Conservation (phyloP, 2,888 invertebrate genomes). For the Eretmocerus hayati region DNA sequence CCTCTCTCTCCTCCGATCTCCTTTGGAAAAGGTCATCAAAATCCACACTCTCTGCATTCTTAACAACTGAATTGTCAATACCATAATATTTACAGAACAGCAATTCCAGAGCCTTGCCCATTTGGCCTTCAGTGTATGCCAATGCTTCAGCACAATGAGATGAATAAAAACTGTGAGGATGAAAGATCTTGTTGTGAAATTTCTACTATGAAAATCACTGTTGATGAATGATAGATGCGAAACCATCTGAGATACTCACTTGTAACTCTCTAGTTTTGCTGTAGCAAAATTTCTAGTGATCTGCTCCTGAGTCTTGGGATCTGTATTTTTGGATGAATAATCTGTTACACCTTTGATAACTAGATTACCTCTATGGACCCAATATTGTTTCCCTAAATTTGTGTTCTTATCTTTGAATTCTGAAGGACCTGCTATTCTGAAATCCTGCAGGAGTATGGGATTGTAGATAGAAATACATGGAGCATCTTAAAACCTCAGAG, state of each 20-base stretch:
- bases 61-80: slow-evolving; percentile 45
- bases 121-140: slow-evolving; percentile 57
- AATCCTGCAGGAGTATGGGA: too few relatives aligned
- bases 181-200: slow-evolving; percentile 7
- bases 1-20: slow-evolving; percentile 65
- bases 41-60: slow-evolving; percentile 45
- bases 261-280: slow-evolving; percentile 63
- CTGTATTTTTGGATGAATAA: slow-evolving; percentile 57
- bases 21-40: slow-evolving; percentile 57
- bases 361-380: slow-evolving; percentile 70
- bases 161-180: slow-evolving; percentile 64
- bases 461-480: too few relatives aligned
- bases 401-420: slow-evolving; percentile 59
- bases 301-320: slow-evolving; percentile 56
- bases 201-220: background rate
- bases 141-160: slow-evolving; percentile 70
- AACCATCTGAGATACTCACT: slow-evolving; percentile 31
- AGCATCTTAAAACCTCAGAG: too few relatives aligned
- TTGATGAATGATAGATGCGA: too few relatives aligned
- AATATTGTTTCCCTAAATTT: slow-evolving; percentile 63
- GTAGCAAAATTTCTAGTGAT: slow-evolving; percentile 65
- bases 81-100: slow-evolving; percentile 67
- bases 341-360: slow-evolving; percentile 67
- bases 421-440: slow-evolving; percentile 46
- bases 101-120: slow-evolving; percentile 65